These are phyloP conservation scores for Drosophila obscura DNA, from an alignment of 1,140 invertebrate genomes.

Conservation along the genomic window DNA sequence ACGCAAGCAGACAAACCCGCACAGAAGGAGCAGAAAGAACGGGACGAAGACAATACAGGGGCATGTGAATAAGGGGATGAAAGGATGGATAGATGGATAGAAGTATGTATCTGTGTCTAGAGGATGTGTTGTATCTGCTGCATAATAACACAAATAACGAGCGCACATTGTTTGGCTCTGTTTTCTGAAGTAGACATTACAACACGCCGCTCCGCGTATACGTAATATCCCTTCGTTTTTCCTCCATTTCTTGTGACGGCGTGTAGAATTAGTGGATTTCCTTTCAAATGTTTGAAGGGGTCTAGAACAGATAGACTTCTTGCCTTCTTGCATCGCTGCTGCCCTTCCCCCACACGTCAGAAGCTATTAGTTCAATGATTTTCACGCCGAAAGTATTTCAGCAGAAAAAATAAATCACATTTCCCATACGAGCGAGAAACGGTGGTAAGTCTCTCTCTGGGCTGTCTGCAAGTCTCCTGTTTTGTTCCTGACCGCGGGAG, in stretches of 20 bases:
- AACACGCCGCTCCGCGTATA: conserved; percentile 67
- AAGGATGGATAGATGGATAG: not conserved
- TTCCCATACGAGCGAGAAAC: conserved; percentile 43
- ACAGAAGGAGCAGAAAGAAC: conserved; percentile 5
- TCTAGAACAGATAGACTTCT: conserved; percentile 47
- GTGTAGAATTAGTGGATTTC: conserved; percentile 73
- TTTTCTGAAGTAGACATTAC: conserved; percentile 68
- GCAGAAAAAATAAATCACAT: conserved; percentile 72
- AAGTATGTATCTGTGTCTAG: conserved; percentile 32
- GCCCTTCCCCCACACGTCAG: conserved; percentile 48
- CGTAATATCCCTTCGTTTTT: conserved; percentile 58
- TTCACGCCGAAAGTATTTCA: conserved; percentile 69
- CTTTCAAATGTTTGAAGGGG: conserved; percentile 60
- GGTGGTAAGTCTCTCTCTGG: conserved; percentile 48
- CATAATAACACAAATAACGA: conserved; percentile 82
- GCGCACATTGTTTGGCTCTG: conserved; percentile 69
- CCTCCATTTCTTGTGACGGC: conserved; percentile 43
- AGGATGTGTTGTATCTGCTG: conserved; percentile 57
- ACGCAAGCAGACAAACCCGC: conserved; percentile 27
- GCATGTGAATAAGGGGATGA: conserved; percentile 61
- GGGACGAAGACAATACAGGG: conserved; percentile 44
- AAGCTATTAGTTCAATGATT: conserved; percentile 83
- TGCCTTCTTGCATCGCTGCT: not conserved
- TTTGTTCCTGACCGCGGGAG: not conserved
- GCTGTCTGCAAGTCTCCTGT: conserved; percentile 16